Conservation (phyloP, 2,888 invertebrate species). For the Drosophila mettleri region DNA sequence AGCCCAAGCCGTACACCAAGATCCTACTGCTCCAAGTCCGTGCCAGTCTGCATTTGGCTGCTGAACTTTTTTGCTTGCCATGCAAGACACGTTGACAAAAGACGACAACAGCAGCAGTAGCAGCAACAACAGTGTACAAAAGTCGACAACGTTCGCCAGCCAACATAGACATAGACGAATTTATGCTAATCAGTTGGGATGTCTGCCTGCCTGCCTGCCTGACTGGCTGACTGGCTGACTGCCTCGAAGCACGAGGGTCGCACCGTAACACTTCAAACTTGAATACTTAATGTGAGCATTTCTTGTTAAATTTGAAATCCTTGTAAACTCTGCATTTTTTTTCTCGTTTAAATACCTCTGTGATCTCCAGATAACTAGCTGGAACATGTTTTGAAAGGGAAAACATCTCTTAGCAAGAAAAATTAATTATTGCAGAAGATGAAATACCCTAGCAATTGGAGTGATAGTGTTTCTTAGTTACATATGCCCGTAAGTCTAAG, state of each 20-base stretch:
- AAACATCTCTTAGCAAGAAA: background rate
- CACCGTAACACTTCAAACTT: constrained; percentile 27
- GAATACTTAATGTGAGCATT: constrained; percentile 32
- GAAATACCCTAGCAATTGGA: constrained; percentile 1
- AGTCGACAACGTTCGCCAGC: constrained; percentile 52
- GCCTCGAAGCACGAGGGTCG: constrained; percentile 31
- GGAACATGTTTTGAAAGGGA: constrained; percentile 4
- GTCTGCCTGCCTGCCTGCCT: constrained; percentile 36
- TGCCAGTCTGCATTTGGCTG: constrained; percentile 54
- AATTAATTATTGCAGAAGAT: background rate
- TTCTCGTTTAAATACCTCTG: constrained; percentile 4
- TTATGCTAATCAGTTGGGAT: constrained; percentile 76
- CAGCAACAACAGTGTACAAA: constrained; percentile 5
- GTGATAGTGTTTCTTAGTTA: background rate
- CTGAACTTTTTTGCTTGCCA: constrained; percentile 72
- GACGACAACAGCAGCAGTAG: constrained; percentile 45
- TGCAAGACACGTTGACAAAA: constrained; percentile 80
- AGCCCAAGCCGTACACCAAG: constrained; percentile 36
- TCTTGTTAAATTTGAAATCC: constrained; percentile 17
- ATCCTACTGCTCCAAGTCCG: constrained; percentile 38
- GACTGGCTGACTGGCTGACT: constrained; percentile 45
- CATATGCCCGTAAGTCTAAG: background rate
- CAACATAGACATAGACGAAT: constrained; percentile 73
- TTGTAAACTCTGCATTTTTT: constrained; percentile 10
- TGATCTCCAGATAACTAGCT: constrained; percentile 3